A percentile compares a stretch with the other conserved stretches of the same genome.
Conservation (phyloP, 2,888 invertebrate species). For the Dryococelus australis region DNA sequence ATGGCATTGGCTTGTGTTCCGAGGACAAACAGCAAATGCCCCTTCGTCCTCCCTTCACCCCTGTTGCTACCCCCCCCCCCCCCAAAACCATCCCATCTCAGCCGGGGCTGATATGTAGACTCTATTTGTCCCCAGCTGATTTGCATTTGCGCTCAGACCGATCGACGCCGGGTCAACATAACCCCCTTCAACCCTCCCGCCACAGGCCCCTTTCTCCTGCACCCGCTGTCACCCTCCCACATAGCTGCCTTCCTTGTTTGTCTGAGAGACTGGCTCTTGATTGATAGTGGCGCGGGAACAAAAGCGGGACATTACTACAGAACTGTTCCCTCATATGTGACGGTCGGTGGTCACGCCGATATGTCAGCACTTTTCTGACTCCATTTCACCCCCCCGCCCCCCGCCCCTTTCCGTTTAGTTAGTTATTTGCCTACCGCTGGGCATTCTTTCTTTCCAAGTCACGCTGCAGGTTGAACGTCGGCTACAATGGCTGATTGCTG, state of each 20-base stretch:
- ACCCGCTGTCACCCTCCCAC: neutral
- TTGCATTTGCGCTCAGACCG: slow-evolving; percentile 7
- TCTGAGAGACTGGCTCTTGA: neutral
- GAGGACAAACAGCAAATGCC: neutral
- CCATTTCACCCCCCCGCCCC: too few species aligned
- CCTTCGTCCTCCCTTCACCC: neutral
- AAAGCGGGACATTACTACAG: too few species aligned
- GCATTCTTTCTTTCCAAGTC: too few species aligned
- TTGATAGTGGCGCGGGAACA: neutral
- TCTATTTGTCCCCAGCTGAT: slow-evolving; percentile 7
- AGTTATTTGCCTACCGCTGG: too few species aligned
- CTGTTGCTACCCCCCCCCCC: neutral
- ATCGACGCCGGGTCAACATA: neutral
- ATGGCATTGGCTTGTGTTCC: neutral
- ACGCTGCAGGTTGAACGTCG: too few species aligned
- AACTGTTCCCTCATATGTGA: too few species aligned
- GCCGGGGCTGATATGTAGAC: neutral
- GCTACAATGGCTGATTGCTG: too few species aligned
- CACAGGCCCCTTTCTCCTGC: neutral
- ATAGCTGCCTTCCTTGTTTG: neutral
- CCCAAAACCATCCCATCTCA: too few species aligned
- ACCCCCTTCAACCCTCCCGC: neutral
- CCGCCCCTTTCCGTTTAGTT: too few species aligned
- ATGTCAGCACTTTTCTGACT: too few species aligned
- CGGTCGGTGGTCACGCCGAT: too few species aligned